Evolutionary conservation across 2,888 invertebrate genomes (phyloP), one percentile per base, ranked within the genome.

Genomic region (Hedya salicella): DNA sequence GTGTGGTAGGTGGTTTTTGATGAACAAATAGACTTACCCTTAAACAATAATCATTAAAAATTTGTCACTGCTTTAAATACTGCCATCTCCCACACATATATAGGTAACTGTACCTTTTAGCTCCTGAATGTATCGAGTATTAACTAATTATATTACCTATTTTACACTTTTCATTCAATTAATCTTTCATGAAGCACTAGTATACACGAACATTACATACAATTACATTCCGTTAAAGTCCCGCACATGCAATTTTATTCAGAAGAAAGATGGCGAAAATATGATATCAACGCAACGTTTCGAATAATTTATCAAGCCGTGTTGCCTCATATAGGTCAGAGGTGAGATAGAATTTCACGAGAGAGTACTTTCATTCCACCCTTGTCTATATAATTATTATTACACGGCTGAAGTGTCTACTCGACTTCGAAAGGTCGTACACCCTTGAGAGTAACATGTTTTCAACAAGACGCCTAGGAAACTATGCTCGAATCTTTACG

Each of bases 401-500:
- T 56, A 57, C 48, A 62, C 30, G 62, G 36, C 54, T 56, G 60
- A 57, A 44, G 14, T 62, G 50, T 62, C 59, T 70, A 71, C 68
- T 69, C 69, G 68, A 73, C 70, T 70, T 70, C 63, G 70, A 71
- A 71, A 74, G 73, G 72, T 73, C 75, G 67, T 72, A 69, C 70
- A 71, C 81, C 76, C 73, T 48, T 16, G 68, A 62, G 80, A 76
- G 80, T 71, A 78, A 79, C 78, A 82, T 78, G 80, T 82, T 81
- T 81, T 75, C 75, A 70, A 80, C 81, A 75, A 79, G 77, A 74
- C 73, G 73, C 73, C 74, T 76, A 78, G 78, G 74, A 80, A 81
- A 80, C 81, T 81, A 77, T 77, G 79, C 80, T 74, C 68, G 78
- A 74, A 78, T 81, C 80, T 85, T 84, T 86, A 86, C 81, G 81